Evolutionary conservation across 37 sponge, comb jelly and placozoan genomes (phyloP), one percentile per base, ranked within the genome.

Genomic region (Aplysina aerophoba): DNA sequence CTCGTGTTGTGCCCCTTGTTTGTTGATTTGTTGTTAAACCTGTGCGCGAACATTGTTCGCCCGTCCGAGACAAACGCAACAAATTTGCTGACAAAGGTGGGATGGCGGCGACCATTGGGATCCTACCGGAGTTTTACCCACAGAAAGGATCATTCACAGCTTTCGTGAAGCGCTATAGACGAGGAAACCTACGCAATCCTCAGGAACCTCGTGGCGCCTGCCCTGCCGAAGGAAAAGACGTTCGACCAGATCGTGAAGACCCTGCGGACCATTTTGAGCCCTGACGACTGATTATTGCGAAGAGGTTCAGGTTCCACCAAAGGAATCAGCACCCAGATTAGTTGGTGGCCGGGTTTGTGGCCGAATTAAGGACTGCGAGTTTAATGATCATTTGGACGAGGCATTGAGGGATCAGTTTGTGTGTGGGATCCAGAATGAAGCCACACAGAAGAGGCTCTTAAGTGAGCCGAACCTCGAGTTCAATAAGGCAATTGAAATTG

Each of bases 121-220:
- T 36, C 36, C 25, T 82, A 11, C 64, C 25, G 69, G 71, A 69
- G 35, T 85, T 85, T 33, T 62, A 75, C 38, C 85, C 77, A n/a
- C 37, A 75, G 40, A 33, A 56, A 34, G 78, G 74, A 35, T 40
- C 39, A 24, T 30, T 85, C 0, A 38, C 85, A 13, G 39, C 40
- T 11, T 86, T 80, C 35, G 24, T 79, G 20, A 81, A 86, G 31
- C 24, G 36, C 56, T 0, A 27, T 73, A 25, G 85, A 73, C 34
- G 53, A 58, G 30, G 59, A 73, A 34, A 56, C 40, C n/a, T 74
- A 75, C 60, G 37, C 36, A 13, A 58, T n/a, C n/a, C n/a, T n/a
- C n/a, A n/a, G n/a, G n/a, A n/a, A 61, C 33, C 62, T 85, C 27
- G 4, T 75, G 36, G 75, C 77, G 55, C 78, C 77, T 2, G 36